Base-by-base conservation (phyloP, 1,140 invertebrate genomes). In the Halictus rubicundus region DNA sequence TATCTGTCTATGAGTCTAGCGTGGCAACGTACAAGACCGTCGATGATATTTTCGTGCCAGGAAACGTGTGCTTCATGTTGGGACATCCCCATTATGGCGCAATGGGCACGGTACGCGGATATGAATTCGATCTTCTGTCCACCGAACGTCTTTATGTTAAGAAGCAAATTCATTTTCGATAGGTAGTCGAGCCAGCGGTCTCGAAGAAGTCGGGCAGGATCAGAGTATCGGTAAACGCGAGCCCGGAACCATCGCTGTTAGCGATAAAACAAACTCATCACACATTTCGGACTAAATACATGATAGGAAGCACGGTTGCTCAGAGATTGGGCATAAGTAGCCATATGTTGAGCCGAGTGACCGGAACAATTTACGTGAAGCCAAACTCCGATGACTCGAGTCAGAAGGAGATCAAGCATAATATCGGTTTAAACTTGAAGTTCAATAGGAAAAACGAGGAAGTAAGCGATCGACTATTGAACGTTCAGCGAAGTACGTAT, bases 361-460 rank as follows among this genome's bases (percentile, higher is more conserved):
- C 98, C 0, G 97, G 98, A 1, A 95, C 95, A 6, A 94, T 99
- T 63, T 96, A 95, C 78, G 94, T 98, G 19, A 91, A 94, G 9
- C 84, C 0, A 93, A 93, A 77, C 9, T 71, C 42, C 8, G 60
- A 72, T 3, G 72, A 69, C 91, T 19, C n/a, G 46, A 84, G 88
- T 16, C 83, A 87, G 5, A 88, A 90, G 21, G 16, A 84, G 9
- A 72, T 90, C n/a, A 96, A 96, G 89, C 89, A 96, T 32, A 99
- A 99, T 89, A 95, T 99, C 42, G 98, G 98, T 0, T 93, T 99
- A 16, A 97, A 98, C 91, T 93, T 99, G 1, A 99, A 99, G 91
- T 98, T 97, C 86, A 97, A 96, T 69, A 98, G 97, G 91, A 96
- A 91, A 54, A 96, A 95, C 82, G 92, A 94, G 90, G 95, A 96